phyloP scores from a whole-genome alignment of 2,113 vertebrate species.

The Chaetura pelagica region DNA sequence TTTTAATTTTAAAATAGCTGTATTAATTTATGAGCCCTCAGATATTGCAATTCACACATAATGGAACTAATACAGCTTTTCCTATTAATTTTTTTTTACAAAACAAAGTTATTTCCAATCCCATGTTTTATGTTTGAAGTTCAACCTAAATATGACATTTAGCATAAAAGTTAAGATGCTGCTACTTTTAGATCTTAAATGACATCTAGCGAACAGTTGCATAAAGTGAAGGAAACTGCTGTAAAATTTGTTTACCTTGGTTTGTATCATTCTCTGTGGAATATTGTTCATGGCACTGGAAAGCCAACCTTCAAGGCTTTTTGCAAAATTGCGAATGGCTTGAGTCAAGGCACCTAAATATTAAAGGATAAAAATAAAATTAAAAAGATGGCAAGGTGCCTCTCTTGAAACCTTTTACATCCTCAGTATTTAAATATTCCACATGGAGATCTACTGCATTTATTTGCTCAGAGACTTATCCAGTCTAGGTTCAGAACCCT shows the following conservation, averaged over 20 bases:
- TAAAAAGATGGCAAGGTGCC: conserved; percentile 9
- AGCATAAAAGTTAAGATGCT: background rate
- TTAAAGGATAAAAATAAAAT: conserved; percentile 70
- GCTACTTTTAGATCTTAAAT: conserved; percentile 14
- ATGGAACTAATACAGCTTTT: conserved; percentile 11
- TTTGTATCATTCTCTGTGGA: conserved; percentile 94
- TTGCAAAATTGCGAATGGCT: conserved; percentile 98
- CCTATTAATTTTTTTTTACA: conserved; percentile 15
- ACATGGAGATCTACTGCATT: background rate
- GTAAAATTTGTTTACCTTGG: conserved; percentile 83
- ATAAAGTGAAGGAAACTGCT: background rate
- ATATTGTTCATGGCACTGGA: conserved; percentile 95
- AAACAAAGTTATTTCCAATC: conserved; percentile 51
- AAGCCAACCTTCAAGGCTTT: conserved; percentile 98
- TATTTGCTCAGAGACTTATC: background rate
- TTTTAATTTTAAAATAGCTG: conserved; percentile 15
- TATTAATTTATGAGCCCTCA: conserved; percentile 26
- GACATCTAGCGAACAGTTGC: background rate
- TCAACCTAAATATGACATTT: conserved; percentile 13
- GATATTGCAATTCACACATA: conserved; percentile 5
- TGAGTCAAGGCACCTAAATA: conserved; percentile 95
- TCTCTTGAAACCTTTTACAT: background rate
- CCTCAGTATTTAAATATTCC: background rate
- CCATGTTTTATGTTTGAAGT: background rate
- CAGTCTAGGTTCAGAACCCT: background rate